phyloP scores from a whole-genome alignment of 2,113 vertebrate genomes.

The Centropus unirufus region DNA sequence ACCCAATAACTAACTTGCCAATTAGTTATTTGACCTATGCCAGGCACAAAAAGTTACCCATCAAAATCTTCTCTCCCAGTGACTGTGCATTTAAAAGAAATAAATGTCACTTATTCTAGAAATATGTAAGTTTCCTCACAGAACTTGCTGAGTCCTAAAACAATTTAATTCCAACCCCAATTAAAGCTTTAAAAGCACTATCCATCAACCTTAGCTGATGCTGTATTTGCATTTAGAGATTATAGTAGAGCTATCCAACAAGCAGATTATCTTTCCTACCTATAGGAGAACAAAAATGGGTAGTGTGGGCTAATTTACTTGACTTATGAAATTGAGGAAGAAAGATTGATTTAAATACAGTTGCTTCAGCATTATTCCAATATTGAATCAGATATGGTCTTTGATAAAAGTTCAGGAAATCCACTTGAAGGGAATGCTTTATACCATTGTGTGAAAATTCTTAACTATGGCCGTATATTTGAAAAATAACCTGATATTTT shows the following conservation, averaged over 20 bases:
- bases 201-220: constrained; percentile 34
- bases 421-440: constrained; percentile 29
- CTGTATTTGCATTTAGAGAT: constrained; percentile 46
- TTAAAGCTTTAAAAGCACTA: constrained; percentile 63
- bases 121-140: constrained; percentile 35
- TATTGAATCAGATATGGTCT: not conserved
- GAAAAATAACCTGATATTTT: constrained; percentile 56
- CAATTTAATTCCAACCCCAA: constrained; percentile 54
- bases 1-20: constrained; percentile 35
- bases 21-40: constrained; percentile 33
- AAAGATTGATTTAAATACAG: constrained; percentile 13
- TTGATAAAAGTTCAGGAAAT: constrained; percentile 44
- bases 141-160: constrained; percentile 54
- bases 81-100: constrained; percentile 61
- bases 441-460: constrained; percentile 27
- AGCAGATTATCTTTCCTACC: constrained; percentile 17
- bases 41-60: not conserved
- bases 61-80: constrained; percentile 13
- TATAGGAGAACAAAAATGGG: not conserved
- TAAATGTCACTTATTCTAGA: constrained; percentile 56
- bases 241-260: not conserved
- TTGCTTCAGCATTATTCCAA: not conserved
- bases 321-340: not conserved
- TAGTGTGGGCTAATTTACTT: constrained; percentile 18
- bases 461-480: constrained; percentile 9